Base-by-base conservation (phyloP, 2,797 vertebrate species). In the Gambelia wislizenii region DNA sequence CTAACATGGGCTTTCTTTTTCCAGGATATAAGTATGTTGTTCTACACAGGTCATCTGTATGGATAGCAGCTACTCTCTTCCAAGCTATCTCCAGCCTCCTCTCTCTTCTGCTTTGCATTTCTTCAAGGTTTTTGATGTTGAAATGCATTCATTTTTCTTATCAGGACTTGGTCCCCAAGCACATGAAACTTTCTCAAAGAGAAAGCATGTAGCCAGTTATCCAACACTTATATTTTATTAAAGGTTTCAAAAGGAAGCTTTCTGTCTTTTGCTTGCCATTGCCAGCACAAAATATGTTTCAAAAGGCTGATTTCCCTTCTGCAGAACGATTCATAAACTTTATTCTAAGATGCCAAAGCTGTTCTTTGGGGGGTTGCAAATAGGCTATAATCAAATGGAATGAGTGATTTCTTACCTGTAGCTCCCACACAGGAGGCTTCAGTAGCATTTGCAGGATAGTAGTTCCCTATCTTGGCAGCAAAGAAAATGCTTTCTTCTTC, bases 321-420 rank as follows among this genome's bases (percentile, higher is more conserved):
- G 25, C 79, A 64, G 27, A 22, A n/a, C 18, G 54, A 86, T 78
- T 89, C 72, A 90, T 70, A 74, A 87, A 79, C 16, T 64, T 93
- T 27, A 82, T 88, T 81, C 78, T 36, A 67, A 56, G 59, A 64
- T 84, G 84, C 30, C n/a, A 67, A 47, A 18, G 52, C 85, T 83
- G 20, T 3, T 77, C 0, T 0, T 6, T 49, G 56, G 80, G 78
- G 86, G 64, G n/a, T 74, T 59, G 59, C 91, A 77, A 80, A 86
- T 47, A 25, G 44, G 27, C 20, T 83, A 14, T 74, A 85, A 91
- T 67, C 52, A 88, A 85, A 81, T 69, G 77, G 83, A 85, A 86
- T 69, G 14, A 85, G 79, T 47, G 85, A 92, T 88, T 70, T 27
- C 52, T 80, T 81, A 80, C 79, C 75, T 76, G 36, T 2, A 61